Conservation (phyloP, 2,888 invertebrate genomes). For the Marronus borbonicus region DNA sequence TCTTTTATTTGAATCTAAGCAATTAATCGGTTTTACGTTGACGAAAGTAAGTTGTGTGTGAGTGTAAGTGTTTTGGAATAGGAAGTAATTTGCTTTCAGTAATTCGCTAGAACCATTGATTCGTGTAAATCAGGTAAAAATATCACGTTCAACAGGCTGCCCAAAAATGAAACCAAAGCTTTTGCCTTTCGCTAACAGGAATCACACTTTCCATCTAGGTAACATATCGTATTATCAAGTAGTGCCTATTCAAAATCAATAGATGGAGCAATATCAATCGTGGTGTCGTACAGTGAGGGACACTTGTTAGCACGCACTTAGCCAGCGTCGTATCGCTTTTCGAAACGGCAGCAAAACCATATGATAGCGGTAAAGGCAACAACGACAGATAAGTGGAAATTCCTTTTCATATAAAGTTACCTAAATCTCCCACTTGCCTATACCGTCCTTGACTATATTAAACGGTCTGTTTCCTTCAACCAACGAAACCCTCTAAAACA, state of each 20-base stretch:
- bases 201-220: neutral
- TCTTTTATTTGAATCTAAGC: too few relatives aligned
- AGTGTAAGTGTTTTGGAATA: too few relatives aligned
- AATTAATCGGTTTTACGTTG: too few relatives aligned
- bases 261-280: neutral
- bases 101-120: too few relatives aligned
- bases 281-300: neutral
- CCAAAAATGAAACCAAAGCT: neutral
- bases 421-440: conserved; percentile 21
- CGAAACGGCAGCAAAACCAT: neutral
- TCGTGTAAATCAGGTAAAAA: too few relatives aligned
- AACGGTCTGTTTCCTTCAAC: conserved; percentile 39
- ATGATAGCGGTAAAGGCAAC: neutral
- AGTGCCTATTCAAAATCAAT: neutral
- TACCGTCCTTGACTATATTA: conserved; percentile 36
- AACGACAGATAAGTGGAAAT: conserved; percentile 35
- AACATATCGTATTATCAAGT: neutral
- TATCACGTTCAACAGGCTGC: too few relatives aligned
- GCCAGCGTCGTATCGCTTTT: neutral
- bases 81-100: too few relatives aligned
- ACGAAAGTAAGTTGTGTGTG: too few relatives aligned
- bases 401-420: conserved; percentile 40
- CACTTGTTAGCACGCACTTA: neutral
- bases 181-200: neutral
- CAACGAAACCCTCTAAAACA: conserved; percentile 27